Conservation (phyloP, 2,888 invertebrate genomes). For the Cyrtodaria siliqua region DNA sequence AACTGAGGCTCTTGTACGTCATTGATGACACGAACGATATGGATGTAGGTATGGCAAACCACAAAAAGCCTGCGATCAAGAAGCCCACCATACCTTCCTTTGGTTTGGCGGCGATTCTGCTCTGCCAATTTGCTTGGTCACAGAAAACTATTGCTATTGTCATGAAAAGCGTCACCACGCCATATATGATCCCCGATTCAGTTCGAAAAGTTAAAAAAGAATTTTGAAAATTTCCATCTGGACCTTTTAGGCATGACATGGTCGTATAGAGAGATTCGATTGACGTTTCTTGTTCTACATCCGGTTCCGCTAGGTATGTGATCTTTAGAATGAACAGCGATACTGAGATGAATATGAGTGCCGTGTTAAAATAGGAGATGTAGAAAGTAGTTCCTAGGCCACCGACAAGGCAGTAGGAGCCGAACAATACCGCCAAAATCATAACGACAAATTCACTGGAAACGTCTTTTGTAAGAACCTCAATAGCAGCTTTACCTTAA, state of each 20-base stretch:
- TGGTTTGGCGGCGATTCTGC: conserved; percentile 83
- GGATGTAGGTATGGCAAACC: conserved; percentile 83
- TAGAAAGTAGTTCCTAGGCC: conserved; percentile 83
- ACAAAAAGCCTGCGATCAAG: conserved; percentile 79
- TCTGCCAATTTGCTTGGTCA: conserved; percentile 84
- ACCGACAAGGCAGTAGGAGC: conserved; percentile 79
- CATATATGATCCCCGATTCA: conserved; percentile 74
- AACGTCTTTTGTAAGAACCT: conserved; percentile 74
- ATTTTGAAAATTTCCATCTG: conserved; percentile 69
- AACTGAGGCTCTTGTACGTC: conserved; percentile 72
- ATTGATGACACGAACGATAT: conserved; percentile 75
- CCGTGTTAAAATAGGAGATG: conserved; percentile 82
- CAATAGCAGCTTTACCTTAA: conserved; percentile 72
- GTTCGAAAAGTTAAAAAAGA: conserved; percentile 77
- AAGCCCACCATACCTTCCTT: conserved; percentile 81
- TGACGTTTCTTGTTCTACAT: conserved; percentile 56
- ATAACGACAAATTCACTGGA: conserved; percentile 77
- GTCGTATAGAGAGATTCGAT: conserved; percentile 67
- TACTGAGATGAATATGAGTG: conserved; percentile 77
- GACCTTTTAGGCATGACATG: conserved; percentile 69
- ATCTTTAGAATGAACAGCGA: conserved; percentile 73
- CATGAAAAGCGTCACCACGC: conserved; percentile 70
- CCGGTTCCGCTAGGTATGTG: conserved; percentile 64
- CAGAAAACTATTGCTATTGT: conserved; percentile 69
- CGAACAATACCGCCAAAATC: conserved; percentile 78